phyloP scores from a whole-genome alignment of 2,113 vertebrate species.

The Phoenicopterus ruber region DNA sequence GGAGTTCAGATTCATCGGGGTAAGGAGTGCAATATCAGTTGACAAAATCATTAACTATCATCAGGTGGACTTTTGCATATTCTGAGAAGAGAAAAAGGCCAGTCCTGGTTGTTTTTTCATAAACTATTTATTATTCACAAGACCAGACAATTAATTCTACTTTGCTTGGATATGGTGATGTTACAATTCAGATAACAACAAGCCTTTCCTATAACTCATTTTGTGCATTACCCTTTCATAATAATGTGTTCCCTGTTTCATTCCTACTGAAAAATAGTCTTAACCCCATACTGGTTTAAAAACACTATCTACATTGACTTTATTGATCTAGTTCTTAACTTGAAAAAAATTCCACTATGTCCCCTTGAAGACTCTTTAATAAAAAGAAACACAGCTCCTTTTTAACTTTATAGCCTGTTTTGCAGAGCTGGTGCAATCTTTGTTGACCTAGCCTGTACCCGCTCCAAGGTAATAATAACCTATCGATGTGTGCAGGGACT shows the following conservation, averaged over 20 bases:
- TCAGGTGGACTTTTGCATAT: neutral
- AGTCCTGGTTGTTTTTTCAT: neutral
- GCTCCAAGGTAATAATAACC: conserved; percentile 9
- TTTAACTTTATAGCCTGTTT: conserved; percentile 10
- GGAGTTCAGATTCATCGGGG: neutral
- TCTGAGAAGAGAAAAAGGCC: neutral
- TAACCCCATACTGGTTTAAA: neutral
- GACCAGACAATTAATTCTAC: neutral
- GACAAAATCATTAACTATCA: neutral
- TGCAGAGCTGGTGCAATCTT: neutral
- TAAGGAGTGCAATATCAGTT: neutral
- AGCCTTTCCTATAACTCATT: neutral
- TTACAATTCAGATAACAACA: neutral
- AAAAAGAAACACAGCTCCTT: neutral
- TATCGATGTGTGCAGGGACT: neutral
- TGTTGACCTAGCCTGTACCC: neutral
- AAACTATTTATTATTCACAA: neutral
- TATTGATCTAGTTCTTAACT: neutral
- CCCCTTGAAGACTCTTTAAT: neutral
- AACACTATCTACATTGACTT: neutral
- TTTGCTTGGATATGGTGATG: neutral
- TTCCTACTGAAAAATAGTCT: neutral
- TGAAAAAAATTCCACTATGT: neutral
- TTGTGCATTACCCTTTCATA: neutral
- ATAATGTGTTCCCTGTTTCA: neutral